These are phyloP conservation scores for Charaxes varanes DNA, from an alignment of 1,140 invertebrate genomes.

Conservation along the genomic window DNA sequence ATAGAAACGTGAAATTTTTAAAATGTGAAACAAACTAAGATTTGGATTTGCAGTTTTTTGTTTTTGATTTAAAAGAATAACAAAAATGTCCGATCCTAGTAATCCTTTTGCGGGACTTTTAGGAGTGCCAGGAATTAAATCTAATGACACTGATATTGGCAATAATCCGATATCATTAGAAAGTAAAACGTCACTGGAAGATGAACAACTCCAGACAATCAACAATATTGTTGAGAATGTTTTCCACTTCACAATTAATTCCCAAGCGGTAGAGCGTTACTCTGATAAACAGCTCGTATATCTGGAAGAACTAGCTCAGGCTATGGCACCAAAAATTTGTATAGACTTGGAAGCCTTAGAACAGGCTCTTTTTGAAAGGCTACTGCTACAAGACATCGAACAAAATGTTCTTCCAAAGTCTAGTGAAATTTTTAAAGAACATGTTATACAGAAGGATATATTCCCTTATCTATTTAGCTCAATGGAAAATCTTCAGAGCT, in stretches of 20 bases:
- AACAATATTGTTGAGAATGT: constrained; percentile 77
- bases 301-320: constrained; percentile 74
- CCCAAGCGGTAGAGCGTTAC: constrained; percentile 44
- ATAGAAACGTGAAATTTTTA: constrained; percentile 11
- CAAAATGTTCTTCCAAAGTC: constrained; percentile 67
- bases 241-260: constrained; percentile 80
- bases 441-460: constrained; percentile 75
- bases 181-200: constrained; percentile 31
- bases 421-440: constrained; percentile 59
- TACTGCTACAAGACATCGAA: constrained; percentile 79
- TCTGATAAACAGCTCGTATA: constrained; percentile 72
- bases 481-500: constrained; percentile 63
- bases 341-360: constrained; percentile 80
- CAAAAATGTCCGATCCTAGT: constrained; percentile 55
- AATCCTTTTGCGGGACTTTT: constrained; percentile 64
- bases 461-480: constrained; percentile 79
- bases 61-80: constrained; percentile 11
- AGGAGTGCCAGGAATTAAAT: constrained; percentile 38
- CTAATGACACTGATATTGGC: constrained; percentile 28
- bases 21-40: constrained; percentile 5
- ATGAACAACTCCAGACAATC: constrained; percentile 38
- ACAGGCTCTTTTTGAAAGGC: constrained; percentile 86
- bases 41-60: constrained; percentile 6
- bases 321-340: constrained; percentile 60
- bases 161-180: constrained; percentile 27